These are phyloP conservation scores for Bombylius major DNA, from an alignment of 2,888 invertebrate genomes.

Conservation along the genomic window DNA sequence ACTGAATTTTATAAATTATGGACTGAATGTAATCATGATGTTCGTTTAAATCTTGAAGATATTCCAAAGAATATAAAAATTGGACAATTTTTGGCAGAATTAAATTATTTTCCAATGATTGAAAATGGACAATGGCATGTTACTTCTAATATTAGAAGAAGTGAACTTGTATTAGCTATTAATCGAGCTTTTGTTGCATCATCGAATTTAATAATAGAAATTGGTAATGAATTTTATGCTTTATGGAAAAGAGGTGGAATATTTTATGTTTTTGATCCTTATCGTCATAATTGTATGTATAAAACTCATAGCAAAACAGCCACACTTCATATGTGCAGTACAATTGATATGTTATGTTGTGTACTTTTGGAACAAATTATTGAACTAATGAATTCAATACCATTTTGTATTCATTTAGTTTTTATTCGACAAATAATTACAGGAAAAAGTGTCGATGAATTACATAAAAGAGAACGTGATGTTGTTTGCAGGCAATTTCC, in stretches of 20 bases:
- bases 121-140: conserved; percentile 24
- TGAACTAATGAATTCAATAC: conserved; percentile 21
- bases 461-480: neutral
- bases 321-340: conserved; percentile 28
- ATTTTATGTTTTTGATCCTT: conserved; percentile 31
- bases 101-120: conserved; percentile 12
- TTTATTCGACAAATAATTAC: neutral
- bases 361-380: conserved; percentile 27
- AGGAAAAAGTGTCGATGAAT: neutral
- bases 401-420: neutral
- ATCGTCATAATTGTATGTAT: conserved; percentile 20
- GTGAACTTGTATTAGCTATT: conserved; percentile 22
- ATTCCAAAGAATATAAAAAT: conserved; percentile 26
- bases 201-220: conserved; percentile 26
- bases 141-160: conserved; percentile 24
- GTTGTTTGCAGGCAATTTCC: neutral
- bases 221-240: conserved; percentile 28
- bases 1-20: conserved; percentile 25
- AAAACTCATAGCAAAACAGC: conserved; percentile 18
- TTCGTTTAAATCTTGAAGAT: conserved; percentile 22
- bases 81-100: conserved; percentile 26
- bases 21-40: conserved; percentile 21
- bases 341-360: conserved; percentile 24
- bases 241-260: conserved; percentile 28
- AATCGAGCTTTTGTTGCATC: conserved; percentile 17